Percentiles rank a stretch among this genome's conserved stretches.
These are phyloP conservation scores for Orius laevigatus DNA, from an alignment of 1,140 invertebrate species.

Conservation along the genomic window DNA sequence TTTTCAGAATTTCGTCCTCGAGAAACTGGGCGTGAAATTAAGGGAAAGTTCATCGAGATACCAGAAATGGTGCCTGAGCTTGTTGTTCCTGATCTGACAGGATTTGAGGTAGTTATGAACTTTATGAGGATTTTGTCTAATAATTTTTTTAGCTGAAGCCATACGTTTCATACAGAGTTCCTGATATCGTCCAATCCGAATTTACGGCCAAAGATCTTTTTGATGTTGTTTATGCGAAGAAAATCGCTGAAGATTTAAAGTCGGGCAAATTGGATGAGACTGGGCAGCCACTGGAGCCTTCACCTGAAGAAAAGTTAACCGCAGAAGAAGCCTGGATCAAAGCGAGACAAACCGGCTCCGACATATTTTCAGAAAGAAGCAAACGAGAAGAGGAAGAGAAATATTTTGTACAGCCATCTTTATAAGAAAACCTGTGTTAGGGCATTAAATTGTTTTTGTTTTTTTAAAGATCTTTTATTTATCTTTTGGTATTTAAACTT, in stretches of 20 bases:
- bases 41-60: conserved; percentile 42
- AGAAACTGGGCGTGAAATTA: conserved; percentile 35
- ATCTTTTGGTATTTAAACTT: no score
- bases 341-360: conserved; percentile 56
- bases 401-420: no score
- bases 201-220: conserved; percentile 77
- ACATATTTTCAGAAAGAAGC: conserved; percentile 41
- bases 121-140: background rate
- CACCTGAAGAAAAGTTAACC: conserved; percentile 48
- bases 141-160: conserved; percentile 56
- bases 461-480: no score
- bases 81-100: conserved; percentile 75
- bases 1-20: conserved; percentile 44
- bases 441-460: no score
- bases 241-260: conserved; percentile 64
- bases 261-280: conserved; percentile 47
- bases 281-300: conserved; percentile 52
- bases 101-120: conserved; percentile 35
- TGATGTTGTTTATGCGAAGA: conserved; percentile 59
- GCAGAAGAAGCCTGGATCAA: conserved; percentile 47
- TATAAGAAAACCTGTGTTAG: no score
- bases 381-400: conserved; percentile 16
- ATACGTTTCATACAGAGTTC: conserved; percentile 75
- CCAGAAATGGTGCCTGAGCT: conserved; percentile 87
- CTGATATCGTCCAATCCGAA: conserved; percentile 54